Evolutionary conservation across 2,888 invertebrate species (phyloP).

Genomic region (Pecten maximus): DNA sequence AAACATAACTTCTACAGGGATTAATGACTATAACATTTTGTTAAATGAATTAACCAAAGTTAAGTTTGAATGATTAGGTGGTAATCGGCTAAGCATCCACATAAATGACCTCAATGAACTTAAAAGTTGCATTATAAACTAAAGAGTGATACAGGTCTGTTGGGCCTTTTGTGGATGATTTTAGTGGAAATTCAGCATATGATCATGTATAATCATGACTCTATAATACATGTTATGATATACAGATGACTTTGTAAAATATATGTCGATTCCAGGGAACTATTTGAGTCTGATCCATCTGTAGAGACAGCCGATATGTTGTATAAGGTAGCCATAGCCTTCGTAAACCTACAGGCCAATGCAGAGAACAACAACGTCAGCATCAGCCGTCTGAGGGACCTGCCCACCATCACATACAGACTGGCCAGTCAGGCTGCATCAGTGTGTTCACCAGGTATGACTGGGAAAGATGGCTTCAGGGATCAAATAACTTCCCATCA

Average conservation of each 20-base stretch:
- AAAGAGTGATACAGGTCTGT: background rate
- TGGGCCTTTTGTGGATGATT: too few species aligned
- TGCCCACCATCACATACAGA: slow-evolving; percentile 63
- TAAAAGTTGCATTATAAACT: too few species aligned
- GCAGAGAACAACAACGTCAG: slow-evolving; percentile 56
- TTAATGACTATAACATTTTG: too few species aligned
- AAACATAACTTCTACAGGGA: too few species aligned
- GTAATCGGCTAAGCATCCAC: too few species aligned
- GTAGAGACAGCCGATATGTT: slow-evolving; percentile 63
- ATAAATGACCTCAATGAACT: too few species aligned
- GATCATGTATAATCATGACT: too few species aligned
- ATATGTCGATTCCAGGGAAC: slow-evolving; percentile 62
- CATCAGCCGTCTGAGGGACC: slow-evolving; percentile 57
- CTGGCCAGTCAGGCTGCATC: slow-evolving; percentile 64
- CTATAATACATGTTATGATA: too few species aligned
- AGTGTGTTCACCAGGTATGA: slow-evolving; percentile 62
- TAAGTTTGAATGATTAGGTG: too few species aligned
- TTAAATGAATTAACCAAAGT: too few species aligned
- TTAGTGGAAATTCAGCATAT: too few species aligned
- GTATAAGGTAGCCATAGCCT: slow-evolving; percentile 63
- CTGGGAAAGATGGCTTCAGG: background rate
- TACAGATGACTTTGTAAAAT: too few species aligned
- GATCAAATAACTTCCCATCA: background rate
- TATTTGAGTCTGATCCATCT: slow-evolving; percentile 65
- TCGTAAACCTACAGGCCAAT: slow-evolving; percentile 60